Evolutionary conservation across 1,140 invertebrate species (phyloP).

Genomic region (Lepeophtheirus salmonis): DNA sequence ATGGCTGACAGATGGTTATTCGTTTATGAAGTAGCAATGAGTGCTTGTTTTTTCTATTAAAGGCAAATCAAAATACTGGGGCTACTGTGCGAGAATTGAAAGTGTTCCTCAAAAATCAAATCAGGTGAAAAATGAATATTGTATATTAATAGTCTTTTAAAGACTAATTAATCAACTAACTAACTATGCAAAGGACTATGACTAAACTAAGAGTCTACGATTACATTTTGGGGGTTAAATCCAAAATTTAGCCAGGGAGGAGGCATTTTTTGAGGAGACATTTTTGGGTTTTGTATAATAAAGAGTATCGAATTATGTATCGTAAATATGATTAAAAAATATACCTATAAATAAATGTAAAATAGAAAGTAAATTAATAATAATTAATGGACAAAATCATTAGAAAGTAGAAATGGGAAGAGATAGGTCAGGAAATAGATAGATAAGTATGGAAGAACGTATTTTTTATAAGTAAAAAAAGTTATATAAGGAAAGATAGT

Average conservation of each 20-base stretch:
- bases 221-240: neutral
- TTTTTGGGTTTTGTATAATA: neutral
- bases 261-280: neutral
- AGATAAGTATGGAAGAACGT: neutral
- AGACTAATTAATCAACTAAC: neutral
- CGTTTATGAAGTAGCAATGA: neutral
- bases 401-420: neutral
- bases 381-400: neutral
- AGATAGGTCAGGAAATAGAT: neutral
- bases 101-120: neutral
- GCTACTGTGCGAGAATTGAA: neutral
- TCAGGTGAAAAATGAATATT: no score
- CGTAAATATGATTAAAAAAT: neutral
- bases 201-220: neutral
- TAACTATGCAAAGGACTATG: neutral
- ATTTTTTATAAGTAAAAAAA: neutral
- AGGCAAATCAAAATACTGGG: no score
- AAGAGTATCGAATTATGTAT: neutral
- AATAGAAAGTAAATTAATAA: neutral
- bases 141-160: no score
- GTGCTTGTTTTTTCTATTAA: no score
- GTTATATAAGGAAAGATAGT: neutral
- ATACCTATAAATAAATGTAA: neutral
- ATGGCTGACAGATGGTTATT: no score
- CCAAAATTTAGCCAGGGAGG: neutral